Evolutionary conservation across 2,113 vertebrate species (phyloP).

Genomic region (Hyla sarda): DNA sequence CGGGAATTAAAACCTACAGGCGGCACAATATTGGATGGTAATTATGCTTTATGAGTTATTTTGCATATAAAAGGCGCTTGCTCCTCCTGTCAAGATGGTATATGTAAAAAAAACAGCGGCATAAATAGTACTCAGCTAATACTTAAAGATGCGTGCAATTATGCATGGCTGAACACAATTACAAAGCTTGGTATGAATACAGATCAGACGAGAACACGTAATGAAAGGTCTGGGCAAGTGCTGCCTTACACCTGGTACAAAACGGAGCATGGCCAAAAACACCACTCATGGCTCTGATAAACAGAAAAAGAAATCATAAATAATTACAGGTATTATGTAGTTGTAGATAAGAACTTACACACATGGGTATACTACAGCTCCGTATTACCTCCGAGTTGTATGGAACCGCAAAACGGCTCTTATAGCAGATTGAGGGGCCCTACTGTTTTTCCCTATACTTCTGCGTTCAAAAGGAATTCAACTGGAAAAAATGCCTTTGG

Average conservation of each 20-base stretch:
- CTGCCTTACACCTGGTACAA: conserved; percentile 18
- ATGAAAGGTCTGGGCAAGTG: conserved; percentile 17
- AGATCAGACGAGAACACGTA: conserved; percentile 2
- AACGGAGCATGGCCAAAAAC: background rate
- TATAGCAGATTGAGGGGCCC: too few species aligned
- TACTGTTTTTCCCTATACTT: too few species aligned
- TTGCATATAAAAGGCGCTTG: conserved; percentile 49
- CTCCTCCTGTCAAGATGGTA: conserved; percentile 26
- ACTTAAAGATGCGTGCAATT: conserved; percentile 37
- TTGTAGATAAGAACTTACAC: background rate
- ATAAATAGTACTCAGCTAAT: conserved; percentile 32
- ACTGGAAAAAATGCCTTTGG: too few species aligned
- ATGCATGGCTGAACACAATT: conserved; percentile 22
- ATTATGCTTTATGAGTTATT: conserved; percentile 56
- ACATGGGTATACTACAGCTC: too few species aligned
- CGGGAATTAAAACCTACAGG: conserved; percentile 31
- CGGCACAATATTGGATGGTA: conserved; percentile 34
- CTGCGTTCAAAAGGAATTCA: too few species aligned
- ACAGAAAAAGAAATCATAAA: background rate
- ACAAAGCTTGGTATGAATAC: background rate
- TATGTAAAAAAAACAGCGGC: background rate
- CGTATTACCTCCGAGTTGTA: too few species aligned
- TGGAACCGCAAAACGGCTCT: too few species aligned
- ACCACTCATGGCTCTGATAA: background rate
- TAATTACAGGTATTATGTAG: background rate